phyloP scores from a whole-genome alignment of 2,888 invertebrate species.

The Ceriagrion tenellum region DNA sequence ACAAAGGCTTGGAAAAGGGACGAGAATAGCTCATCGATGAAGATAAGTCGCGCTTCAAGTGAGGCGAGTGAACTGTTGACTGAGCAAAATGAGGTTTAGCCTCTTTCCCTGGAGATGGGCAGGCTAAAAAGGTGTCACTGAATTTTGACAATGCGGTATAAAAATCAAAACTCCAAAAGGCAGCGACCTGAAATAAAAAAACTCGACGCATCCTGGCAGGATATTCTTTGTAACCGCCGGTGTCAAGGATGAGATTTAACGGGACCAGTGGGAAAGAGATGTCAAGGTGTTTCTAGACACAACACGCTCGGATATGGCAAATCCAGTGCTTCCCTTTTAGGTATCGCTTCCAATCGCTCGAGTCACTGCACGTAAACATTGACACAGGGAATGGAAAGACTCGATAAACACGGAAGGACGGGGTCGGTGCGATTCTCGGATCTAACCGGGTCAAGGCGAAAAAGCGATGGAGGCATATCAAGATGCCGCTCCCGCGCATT shows the following conservation, averaged over 20 bases:
- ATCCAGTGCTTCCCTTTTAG: neutral
- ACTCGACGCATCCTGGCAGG: neutral
- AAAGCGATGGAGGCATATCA: neutral
- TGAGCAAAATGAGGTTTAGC: no score
- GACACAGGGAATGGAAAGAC: neutral
- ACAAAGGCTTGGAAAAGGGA: no score
- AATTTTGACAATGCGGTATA: neutral
- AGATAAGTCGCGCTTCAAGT: no score
- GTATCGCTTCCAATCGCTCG: neutral
- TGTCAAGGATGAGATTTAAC: neutral
- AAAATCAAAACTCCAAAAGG: neutral
- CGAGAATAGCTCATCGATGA: no score
- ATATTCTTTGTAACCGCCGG: neutral
- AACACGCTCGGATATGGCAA: neutral
- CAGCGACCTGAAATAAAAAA: neutral
- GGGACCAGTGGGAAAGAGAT: constrained; percentile 9
- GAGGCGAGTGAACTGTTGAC: no score
- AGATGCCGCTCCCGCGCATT: neutral
- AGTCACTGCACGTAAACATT: constrained; percentile 2
- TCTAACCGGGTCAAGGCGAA: neutral
- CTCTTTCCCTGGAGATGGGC: no score
- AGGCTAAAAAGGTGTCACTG: neutral
- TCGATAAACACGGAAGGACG: constrained; percentile 2
- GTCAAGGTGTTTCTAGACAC: neutral
- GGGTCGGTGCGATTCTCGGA: neutral